Evolutionary conservation across 2,888 invertebrate genomes (phyloP).

Genomic region (Didymodactylos carnosus): DNA sequence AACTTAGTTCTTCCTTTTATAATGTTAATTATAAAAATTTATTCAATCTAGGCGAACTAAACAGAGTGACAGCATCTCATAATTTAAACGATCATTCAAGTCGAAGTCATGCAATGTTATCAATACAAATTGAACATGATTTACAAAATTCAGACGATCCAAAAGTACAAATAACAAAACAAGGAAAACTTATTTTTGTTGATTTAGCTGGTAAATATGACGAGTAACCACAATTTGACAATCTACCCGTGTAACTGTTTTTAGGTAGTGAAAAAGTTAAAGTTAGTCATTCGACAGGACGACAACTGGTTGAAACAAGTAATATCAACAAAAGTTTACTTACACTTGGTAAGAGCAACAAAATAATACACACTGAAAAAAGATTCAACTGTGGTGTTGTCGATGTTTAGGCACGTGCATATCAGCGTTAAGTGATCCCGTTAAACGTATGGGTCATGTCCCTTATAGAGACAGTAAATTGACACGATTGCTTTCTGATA

Average conservation of each 20-base stretch:
- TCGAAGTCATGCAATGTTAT: constrained; percentile 73
- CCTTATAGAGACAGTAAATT: constrained; percentile 81
- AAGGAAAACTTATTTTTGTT: constrained; percentile 83
- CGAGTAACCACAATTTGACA: constrained; percentile 18
- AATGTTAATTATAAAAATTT: background rate
- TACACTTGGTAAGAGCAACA: constrained; percentile 78
- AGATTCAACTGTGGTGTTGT: background rate
- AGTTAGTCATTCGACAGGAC: constrained; percentile 48
- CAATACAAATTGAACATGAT: constrained; percentile 67
- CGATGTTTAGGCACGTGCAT: constrained; percentile 64
- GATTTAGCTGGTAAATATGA: constrained; percentile 63
- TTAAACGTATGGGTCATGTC: constrained; percentile 55
- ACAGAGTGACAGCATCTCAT: constrained; percentile 68
- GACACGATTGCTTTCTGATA: constrained; percentile 74
- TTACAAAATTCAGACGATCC: constrained; percentile 31
- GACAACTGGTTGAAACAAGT: constrained; percentile 69
- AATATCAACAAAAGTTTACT: constrained; percentile 85
- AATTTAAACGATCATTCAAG: constrained; percentile 80
- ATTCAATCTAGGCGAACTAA: constrained; percentile 48
- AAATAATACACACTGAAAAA: constrained; percentile 55
- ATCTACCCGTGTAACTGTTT: constrained; percentile 11
- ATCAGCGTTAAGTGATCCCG: constrained; percentile 54
- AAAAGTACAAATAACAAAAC: constrained; percentile 52
- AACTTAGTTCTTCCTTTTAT: background rate
- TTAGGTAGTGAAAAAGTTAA: constrained; percentile 70